phyloP scores from a whole-genome alignment of 2,797 vertebrate species.

The Sylvilagus floridanus region DNA sequence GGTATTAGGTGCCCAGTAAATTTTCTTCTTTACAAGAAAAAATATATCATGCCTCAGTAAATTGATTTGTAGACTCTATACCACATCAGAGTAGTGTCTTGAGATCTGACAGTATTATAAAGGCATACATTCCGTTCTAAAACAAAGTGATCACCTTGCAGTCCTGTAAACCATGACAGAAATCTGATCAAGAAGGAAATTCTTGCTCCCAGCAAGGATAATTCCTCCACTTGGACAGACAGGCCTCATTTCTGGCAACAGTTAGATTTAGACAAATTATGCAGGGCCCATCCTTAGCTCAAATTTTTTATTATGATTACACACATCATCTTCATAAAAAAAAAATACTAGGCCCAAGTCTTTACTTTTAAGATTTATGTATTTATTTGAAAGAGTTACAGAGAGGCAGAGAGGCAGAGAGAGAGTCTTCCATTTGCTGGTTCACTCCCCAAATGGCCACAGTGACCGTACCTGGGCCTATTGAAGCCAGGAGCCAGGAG shows the following conservation, averaged over 20 bases:
- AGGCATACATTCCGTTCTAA: slow-evolving; percentile 53
- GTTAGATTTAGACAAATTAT: neutral
- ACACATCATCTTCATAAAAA: neutral
- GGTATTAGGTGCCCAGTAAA: neutral
- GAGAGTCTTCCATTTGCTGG: too few species aligned
- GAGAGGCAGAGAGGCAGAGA: too few species aligned
- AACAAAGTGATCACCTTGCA: slow-evolving; percentile 36
- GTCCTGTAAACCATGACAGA: slow-evolving; percentile 75
- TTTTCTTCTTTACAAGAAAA: slow-evolving; percentile 25
- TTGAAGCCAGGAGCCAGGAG: too few species aligned
- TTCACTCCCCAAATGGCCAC: too few species aligned
- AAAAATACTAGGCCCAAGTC: too few species aligned
- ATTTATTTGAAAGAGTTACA: too few species aligned
- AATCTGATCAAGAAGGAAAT: slow-evolving; percentile 65
- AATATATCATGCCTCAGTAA: slow-evolving; percentile 25
- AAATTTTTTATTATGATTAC: neutral
- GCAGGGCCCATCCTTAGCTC: neutral
- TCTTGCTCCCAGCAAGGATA: neutral
- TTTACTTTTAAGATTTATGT: too few species aligned
- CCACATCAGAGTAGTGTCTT: slow-evolving; percentile 66
- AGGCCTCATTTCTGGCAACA: neutral
- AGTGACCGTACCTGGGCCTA: too few species aligned
- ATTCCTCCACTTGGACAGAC: neutral
- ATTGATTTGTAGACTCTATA: neutral
- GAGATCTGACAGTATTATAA: slow-evolving; percentile 47